A percentile compares a stretch with the other conserved stretches of the same genome.
Conservation (phyloP, 2,797 vertebrate species). For the Acanthurus leucopareius region DNA sequence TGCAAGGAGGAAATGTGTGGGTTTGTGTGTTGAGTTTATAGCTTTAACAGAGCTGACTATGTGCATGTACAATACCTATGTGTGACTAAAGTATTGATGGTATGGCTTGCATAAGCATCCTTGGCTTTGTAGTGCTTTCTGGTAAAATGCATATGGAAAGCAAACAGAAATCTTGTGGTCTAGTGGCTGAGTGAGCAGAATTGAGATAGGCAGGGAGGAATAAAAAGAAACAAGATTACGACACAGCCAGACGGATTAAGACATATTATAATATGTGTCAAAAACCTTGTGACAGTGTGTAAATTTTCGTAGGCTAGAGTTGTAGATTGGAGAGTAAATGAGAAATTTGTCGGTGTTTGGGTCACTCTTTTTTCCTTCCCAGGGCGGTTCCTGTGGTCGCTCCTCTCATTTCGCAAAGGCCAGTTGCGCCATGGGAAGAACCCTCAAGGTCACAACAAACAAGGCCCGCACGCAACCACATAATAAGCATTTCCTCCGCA, state of each 20-base stretch:
- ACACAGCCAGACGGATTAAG: slow-evolving; percentile 22
- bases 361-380: slow-evolving; percentile 42
- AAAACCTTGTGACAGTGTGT: slow-evolving; percentile 33
- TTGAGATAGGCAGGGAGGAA: slow-evolving; percentile 11
- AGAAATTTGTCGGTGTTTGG: slow-evolving; percentile 39
- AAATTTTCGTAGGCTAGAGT: slow-evolving; percentile 49
- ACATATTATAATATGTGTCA: slow-evolving; percentile 29
- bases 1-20: slow-evolving; percentile 7
- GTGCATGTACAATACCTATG: not conserved
- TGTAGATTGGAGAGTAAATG: slow-evolving; percentile 48
- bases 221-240: slow-evolving; percentile 39
- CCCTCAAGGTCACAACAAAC: slow-evolving; percentile 83
- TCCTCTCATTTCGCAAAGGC: slow-evolving; percentile 52
- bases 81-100: slow-evolving; percentile 17
- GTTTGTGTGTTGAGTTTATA: no score
- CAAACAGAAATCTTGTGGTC: slow-evolving; percentile 30
- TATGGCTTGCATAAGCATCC: slow-evolving; percentile 9
- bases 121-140: slow-evolving; percentile 8
- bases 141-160: slow-evolving; percentile 15
- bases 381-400: slow-evolving; percentile 72
- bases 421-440: slow-evolving; percentile 72
- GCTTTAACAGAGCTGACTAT: no score
- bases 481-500: slow-evolving; percentile 78
- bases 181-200: slow-evolving; percentile 4
- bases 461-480: slow-evolving; percentile 72